Evolutionary conservation across 64 coral and sea anemone species (phyloP).

Genomic region (Astreopora myriophthalma): DNA sequence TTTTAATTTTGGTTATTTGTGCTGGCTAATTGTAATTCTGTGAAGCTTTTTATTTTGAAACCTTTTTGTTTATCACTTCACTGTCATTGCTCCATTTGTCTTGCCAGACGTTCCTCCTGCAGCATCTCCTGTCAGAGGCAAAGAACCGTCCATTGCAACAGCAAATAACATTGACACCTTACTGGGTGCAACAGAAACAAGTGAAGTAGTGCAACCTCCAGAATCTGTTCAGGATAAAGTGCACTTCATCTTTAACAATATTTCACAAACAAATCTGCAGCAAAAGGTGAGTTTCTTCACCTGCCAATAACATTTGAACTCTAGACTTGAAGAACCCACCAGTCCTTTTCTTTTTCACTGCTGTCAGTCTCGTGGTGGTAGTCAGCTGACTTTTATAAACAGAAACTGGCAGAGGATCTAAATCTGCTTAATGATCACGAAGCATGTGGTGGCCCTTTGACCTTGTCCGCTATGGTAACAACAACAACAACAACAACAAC

Average conservation of each 20-base stretch:
- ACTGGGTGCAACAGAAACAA: constrained; percentile 86
- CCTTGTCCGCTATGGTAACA: too few species aligned
- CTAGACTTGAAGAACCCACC: too few species aligned
- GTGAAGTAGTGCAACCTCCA: constrained; percentile 91
- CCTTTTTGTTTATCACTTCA: too few species aligned
- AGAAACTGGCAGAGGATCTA: too few species aligned
- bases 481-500: too few species aligned
- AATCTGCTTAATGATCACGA: too few species aligned
- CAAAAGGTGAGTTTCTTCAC: constrained; percentile 63
- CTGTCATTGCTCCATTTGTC: not conserved
- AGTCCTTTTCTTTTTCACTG: too few species aligned
- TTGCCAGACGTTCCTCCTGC: not conserved
- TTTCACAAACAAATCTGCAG: constrained; percentile 76
- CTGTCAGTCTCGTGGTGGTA: too few species aligned
- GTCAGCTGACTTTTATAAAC: too few species aligned
- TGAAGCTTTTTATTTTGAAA: too few species aligned
- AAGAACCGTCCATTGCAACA: constrained; percentile 95
- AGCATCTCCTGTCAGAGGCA: constrained; percentile 50
- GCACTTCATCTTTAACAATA: constrained; percentile 98
- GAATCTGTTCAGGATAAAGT: constrained; percentile 89
- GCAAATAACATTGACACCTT: constrained; percentile 94
- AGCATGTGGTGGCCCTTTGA: too few species aligned
- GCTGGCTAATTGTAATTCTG: too few species aligned
- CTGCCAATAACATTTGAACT: not conserved
- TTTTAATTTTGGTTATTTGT: not conserved